Evolutionary conservation across 2,797 vertebrate species (phyloP), one percentile per base, ranked within the genome.

Genomic region (Mycteria americana): DNA sequence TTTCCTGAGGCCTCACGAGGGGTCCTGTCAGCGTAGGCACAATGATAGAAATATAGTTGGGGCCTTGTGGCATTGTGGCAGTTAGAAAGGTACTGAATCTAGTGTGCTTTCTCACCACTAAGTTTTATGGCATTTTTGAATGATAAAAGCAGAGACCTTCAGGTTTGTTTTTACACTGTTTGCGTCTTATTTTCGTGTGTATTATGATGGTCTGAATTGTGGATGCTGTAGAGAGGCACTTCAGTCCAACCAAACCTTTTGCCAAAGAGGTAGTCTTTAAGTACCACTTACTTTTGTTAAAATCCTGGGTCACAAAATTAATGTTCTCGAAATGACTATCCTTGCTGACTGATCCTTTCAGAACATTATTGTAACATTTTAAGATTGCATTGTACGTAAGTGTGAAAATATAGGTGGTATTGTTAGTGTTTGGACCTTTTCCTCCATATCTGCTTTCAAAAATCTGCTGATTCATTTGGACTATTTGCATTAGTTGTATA

Each of bases 171-270:
- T 91, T 73, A n/a, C 2, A 3, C 13, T 53, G 6, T 88, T 65
- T 59, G 8, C 13, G 2, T 69, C 16, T 73, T 59, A 4, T 0
- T 1, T 57, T 72, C 11, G 0, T 7, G 4, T 68, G 31, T 4
- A 1, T 69, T 67, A 13, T 3, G 19, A 3, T 59, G n/a, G 35
- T 92, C 68, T 88, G 48, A 76, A 6, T 39, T 84, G 23, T 2
- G 8, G 11, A 4, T 78, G 22, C 59, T 59, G 4, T 78, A 31
- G 39, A 50, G 27, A 80, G 43, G 19, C 15, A 9, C 50, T 89
- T 94, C n/a, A 68, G 3, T 54, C 27, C 31, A 74, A 13, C 30
- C 10, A n/a, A 64, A 45, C 13, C 18, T 88, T 93, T 76, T 65
- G 43, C 39, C 25, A n/a, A 18, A 63, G 54, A 60, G 6, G 4